phyloP scores from a whole-genome alignment of 2,113 vertebrate species.

The Cacatua alba region DNA sequence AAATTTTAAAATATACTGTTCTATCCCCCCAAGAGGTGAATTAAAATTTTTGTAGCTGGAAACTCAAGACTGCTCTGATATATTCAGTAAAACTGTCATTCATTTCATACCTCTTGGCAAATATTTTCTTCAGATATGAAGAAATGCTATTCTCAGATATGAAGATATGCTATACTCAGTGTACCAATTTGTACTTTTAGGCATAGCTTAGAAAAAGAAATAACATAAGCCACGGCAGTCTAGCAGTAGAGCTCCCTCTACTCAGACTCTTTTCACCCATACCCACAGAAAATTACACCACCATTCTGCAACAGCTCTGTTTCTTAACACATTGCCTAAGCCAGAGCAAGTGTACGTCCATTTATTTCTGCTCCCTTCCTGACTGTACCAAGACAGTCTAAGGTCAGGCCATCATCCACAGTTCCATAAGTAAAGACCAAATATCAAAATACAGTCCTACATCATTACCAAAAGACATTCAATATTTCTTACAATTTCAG shows the following conservation, averaged over 20 bases:
- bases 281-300: neutral
- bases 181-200: neutral
- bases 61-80: neutral
- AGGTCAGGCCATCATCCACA: neutral
- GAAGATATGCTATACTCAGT: neutral
- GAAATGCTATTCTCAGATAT: neutral
- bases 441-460: neutral
- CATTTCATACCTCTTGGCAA: neutral
- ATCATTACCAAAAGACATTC: neutral
- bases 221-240: neutral
- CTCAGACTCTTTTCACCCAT: neutral
- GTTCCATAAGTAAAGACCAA: neutral
- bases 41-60: neutral
- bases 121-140: neutral
- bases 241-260: neutral
- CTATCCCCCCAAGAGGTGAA: neutral
- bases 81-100: neutral
- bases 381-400: neutral
- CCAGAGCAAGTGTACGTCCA: neutral
- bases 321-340: neutral
- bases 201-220: neutral
- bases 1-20: neutral
- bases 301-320: neutral
- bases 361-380: neutral
- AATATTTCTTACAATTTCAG: neutral